Conservation (phyloP, 2,113 vertebrate species). For the Thymallus thymallus region DNA sequence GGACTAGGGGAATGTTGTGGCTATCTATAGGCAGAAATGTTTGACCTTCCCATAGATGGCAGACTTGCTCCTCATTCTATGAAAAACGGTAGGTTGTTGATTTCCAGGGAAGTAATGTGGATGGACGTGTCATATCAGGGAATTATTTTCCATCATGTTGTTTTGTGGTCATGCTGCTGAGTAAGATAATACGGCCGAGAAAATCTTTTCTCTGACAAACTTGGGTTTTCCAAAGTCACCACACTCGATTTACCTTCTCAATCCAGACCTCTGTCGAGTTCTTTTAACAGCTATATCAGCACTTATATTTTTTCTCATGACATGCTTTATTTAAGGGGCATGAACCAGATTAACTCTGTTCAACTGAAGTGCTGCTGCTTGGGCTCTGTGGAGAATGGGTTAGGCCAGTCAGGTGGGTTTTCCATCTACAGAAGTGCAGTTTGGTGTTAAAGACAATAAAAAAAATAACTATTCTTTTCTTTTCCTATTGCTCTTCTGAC, state of each 20-base stretch:
- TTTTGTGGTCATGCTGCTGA: conserved; percentile 60
- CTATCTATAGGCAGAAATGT: not conserved
- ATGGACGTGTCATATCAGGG: conserved; percentile 18
- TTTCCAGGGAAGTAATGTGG: not conserved
- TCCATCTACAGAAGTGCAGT: conserved; percentile 18
- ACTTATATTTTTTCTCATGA: conserved; percentile 57
- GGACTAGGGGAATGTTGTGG: not conserved
- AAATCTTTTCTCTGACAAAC: conserved; percentile 22
- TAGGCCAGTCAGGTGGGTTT: not conserved
- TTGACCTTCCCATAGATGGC: conserved; percentile 53
- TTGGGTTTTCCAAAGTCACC: conserved; percentile 32
- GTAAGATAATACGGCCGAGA: conserved; percentile 47
- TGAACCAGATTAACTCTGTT: conserved; percentile 6
- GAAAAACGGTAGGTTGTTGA: no score
- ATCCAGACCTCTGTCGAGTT: not conserved
- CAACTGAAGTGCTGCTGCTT: not conserved
- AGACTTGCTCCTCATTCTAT: conserved; percentile 34
- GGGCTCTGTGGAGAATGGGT: not conserved
- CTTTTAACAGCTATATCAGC: conserved; percentile 54
- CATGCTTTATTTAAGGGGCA: conserved; percentile 36
- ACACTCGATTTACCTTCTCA: not conserved
- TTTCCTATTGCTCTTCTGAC: no score
- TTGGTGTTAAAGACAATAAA: conserved; percentile 1
- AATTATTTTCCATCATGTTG: conserved; percentile 57
- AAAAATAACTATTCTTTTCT: not conserved